Conservation (phyloP, 1,140 invertebrate genomes). For the Brachionus paranguensis region DNA sequence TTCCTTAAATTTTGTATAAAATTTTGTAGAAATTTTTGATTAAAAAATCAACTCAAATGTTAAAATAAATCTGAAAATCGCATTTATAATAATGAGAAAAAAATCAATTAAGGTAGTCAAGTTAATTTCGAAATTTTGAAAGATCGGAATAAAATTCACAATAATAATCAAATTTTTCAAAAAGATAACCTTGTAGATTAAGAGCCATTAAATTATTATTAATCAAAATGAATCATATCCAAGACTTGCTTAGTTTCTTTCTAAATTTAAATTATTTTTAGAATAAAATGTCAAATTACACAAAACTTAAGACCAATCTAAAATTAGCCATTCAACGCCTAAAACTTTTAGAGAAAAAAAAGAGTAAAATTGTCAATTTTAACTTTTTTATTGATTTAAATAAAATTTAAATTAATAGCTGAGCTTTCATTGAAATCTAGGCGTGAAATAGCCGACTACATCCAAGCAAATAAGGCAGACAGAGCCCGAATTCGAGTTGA, state of each 20-base stretch:
- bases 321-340: conserved; percentile 82
- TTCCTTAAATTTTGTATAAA: too few relatives aligned
- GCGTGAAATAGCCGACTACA: conserved; percentile 94
- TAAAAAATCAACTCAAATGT: neutral
- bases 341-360: conserved; percentile 94
- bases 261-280: neutral
- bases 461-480: conserved; percentile 73
- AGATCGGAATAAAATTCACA: neutral
- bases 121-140: conserved; percentile 1
- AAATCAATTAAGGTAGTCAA: neutral
- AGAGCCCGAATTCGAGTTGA: conserved; percentile 90
- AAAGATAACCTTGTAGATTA: neutral
- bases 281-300: conserved; percentile 67
- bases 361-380: conserved; percentile 57
- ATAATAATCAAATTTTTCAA: neutral
- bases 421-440: conserved; percentile 89
- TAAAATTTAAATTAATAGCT: conserved; percentile 47
- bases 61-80: neutral
- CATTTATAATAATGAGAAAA: neutral
- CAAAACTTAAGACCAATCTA: conserved; percentile 92
- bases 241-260: neutral
- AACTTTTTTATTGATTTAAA: neutral
- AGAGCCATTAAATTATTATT: neutral
- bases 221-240: neutral
- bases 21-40: too few relatives aligned